Conservation (phyloP, 2,113 vertebrate genomes). For the Perca flavescens region DNA sequence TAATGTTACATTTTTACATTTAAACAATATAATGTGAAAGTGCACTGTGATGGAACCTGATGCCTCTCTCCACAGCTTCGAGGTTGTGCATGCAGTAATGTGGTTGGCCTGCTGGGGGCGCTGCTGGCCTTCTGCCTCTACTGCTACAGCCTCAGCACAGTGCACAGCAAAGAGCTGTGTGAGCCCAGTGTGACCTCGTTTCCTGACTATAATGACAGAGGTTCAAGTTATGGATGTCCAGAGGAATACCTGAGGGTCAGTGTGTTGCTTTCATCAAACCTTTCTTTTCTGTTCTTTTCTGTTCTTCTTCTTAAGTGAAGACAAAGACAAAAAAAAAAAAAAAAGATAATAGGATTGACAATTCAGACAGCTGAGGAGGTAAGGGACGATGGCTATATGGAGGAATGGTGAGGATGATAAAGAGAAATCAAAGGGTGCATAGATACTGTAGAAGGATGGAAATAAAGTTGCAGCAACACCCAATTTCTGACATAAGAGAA, state of each 20-base stretch:
- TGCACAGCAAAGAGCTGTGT: accelerated
- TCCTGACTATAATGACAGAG: accelerated
- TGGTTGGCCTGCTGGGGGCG: constrained; percentile 66
- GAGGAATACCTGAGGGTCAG: constrained; percentile 34
- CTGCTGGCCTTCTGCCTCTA: constrained; percentile 77
- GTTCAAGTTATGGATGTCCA: not conserved
- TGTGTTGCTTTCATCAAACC: not conserved
- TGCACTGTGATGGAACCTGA: not conserved
- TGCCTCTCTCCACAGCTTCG: constrained; percentile 65
- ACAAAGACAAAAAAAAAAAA: not conserved
- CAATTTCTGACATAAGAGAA: not conserved
- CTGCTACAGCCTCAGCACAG: constrained; percentile 38
- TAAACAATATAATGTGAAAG: not conserved
- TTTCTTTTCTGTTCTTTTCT: not conserved
- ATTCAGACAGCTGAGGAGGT: not conserved
- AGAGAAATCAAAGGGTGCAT: not conserved
- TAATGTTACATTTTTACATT: not conserved
- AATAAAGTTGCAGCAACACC: not conserved
- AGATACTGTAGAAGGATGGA: not conserved
- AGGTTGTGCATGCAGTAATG: constrained; percentile 70
- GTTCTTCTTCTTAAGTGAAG: not conserved
- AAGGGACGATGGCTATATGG: too few relatives aligned
- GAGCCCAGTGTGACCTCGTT: accelerated
- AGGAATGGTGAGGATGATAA: not conserved
- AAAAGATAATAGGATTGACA: not conserved